phyloP scores from a whole-genome alignment of 2,797 vertebrate species.

The Onychomys arenicola region DNA sequence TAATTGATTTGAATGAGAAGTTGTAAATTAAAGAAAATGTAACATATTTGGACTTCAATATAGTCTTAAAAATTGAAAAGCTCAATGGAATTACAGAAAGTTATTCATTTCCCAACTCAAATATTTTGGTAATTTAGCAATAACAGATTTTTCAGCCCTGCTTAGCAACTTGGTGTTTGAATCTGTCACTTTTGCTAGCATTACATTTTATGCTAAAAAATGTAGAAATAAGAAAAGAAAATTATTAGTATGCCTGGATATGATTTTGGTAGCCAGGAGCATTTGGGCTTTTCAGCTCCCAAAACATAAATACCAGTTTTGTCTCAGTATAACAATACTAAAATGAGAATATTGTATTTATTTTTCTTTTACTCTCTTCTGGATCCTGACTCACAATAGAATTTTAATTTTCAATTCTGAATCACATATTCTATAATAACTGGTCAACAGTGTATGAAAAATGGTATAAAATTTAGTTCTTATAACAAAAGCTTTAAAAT shows the following conservation, averaged over 20 bases:
- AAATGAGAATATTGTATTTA: background rate
- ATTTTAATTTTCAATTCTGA: background rate
- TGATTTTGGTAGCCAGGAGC: background rate
- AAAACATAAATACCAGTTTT: background rate
- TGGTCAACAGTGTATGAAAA: background rate
- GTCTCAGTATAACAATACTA: background rate
- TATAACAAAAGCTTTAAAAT: background rate
- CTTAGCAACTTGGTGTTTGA: background rate
- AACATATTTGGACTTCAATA: background rate
- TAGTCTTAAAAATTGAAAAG: background rate
- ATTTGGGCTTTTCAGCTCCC: background rate
- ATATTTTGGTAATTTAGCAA: background rate
- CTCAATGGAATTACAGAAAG: background rate
- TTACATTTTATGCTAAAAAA: slow-evolving; percentile 5
- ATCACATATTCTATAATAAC: background rate
- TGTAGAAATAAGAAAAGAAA: slow-evolving; percentile 7
- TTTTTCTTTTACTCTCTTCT: background rate
- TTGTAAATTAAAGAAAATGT: background rate
- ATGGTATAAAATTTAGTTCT: background rate
- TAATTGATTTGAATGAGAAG: background rate
- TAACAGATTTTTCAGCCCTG: background rate
- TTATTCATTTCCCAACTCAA: slow-evolving; percentile 20
- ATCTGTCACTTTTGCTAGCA: background rate
- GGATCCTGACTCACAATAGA: background rate
- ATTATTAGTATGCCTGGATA: background rate